phyloP scores from a whole-genome alignment of 2,113 vertebrate species.

The Etheostoma spectabile region DNA sequence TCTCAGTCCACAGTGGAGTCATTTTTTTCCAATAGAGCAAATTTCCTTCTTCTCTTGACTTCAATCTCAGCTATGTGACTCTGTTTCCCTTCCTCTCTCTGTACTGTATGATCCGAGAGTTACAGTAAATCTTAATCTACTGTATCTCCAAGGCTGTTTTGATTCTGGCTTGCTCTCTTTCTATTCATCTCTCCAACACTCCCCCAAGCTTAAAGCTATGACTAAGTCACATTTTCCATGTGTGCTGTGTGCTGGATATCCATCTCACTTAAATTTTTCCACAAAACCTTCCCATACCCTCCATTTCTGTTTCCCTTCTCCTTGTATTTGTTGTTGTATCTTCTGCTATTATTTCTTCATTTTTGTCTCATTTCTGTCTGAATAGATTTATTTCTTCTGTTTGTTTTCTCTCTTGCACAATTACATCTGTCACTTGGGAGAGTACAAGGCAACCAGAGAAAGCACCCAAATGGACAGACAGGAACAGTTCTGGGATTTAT shows the following conservation, averaged over 20 bases:
- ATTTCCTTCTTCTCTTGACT: conserved; percentile 38
- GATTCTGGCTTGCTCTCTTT: conserved; percentile 47
- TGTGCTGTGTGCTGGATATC: conserved; percentile 27
- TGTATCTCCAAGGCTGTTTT: conserved; percentile 47
- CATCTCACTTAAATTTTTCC: conserved; percentile 25
- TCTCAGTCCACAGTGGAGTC: conserved; percentile 17
- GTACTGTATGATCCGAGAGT: conserved; percentile 22
- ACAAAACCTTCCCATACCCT: conserved; percentile 28
- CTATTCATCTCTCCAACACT: conserved; percentile 26
- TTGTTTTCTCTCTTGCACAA: neutral
- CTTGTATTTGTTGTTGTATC: neutral
- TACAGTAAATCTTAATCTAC: conserved; percentile 47
- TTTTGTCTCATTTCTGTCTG: neutral
- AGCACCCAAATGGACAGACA: neutral
- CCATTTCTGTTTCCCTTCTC: neutral
- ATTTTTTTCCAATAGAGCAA: conserved; percentile 44
- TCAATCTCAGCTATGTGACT: conserved; percentile 9
- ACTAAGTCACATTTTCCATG: conserved; percentile 61
- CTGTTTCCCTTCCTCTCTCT: conserved; percentile 14
- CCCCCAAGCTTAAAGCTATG: conserved; percentile 21
- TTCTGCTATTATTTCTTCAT: neutral
- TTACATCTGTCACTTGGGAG: neutral
- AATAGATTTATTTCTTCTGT: neutral
- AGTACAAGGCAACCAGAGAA: neutral
- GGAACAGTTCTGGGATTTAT: neutral